Evolutionary conservation across 2,113 vertebrate species (phyloP).

Genomic region (Salvator merianae): DNA sequence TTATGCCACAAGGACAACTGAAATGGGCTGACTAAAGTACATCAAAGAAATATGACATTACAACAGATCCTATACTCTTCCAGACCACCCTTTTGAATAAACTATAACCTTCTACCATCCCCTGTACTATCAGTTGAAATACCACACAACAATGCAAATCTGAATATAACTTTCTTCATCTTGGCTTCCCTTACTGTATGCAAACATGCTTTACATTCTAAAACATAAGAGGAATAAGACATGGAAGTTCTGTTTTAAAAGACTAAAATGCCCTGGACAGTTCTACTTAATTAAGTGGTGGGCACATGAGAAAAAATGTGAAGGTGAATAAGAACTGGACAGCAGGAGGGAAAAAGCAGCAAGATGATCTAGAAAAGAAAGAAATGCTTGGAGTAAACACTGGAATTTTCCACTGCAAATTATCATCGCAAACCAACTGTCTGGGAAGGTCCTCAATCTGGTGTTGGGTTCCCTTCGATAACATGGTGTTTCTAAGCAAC

Average conservation of each 20-base stretch:
- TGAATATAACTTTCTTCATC: too few species aligned
- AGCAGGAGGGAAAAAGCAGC: conserved; percentile 42
- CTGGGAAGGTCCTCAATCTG: conserved; percentile 73
- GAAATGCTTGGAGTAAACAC: conserved; percentile 65
- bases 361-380: conserved; percentile 65
- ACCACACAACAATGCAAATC: too few species aligned
- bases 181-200: too few species aligned
- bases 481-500: conserved; percentile 69
- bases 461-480: conserved; percentile 69
- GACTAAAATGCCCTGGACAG: background rate
- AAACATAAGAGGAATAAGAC: background rate
- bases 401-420: conserved; percentile 73
- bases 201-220: too few species aligned
- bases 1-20: too few species aligned
- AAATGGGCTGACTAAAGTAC: too few species aligned
- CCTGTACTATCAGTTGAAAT: too few species aligned
- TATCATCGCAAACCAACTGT: conserved; percentile 67
- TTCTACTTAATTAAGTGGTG: conserved; percentile 23
- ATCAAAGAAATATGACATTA: too few species aligned
- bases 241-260: background rate
- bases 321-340: conserved; percentile 47
- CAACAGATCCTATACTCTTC: too few species aligned
- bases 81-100: background rate
- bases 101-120: too few species aligned
- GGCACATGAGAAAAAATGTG: conserved; percentile 21